These are phyloP conservation scores for Glaucidium brasilianum DNA, from an alignment of 2,113 vertebrate genomes.

Conservation along the genomic window DNA sequence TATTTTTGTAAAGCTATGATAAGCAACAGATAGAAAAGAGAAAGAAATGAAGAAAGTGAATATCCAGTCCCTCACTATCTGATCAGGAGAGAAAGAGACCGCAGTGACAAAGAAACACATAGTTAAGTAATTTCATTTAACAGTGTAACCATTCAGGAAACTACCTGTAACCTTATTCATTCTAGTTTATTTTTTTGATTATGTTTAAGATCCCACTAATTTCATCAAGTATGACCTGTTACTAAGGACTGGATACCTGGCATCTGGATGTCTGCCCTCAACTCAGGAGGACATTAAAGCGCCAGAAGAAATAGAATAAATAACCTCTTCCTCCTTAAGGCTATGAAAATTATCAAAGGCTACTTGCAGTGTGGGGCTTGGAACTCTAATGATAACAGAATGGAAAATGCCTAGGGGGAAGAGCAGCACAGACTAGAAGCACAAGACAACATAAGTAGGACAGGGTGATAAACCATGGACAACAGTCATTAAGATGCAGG, in stretches of 20 bases:
- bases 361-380: neutral
- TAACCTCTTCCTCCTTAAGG: neutral
- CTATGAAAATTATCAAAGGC: neutral
- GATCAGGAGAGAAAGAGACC: neutral
- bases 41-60: neutral
- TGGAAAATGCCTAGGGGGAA: neutral
- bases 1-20: neutral
- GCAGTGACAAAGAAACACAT: neutral
- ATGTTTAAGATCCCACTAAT: neutral
- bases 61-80: neutral
- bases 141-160: neutral
- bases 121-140: neutral
- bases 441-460: neutral
- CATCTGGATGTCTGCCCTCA: neutral
- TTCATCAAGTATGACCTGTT: neutral
- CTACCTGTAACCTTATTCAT: neutral
- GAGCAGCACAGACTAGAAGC: neutral
- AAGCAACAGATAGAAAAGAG: neutral
- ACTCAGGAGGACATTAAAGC: neutral
- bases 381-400: neutral
- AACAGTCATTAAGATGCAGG: neutral
- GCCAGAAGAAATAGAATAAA: neutral
- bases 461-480: neutral
- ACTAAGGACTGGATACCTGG: neutral
- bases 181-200: neutral